Conservation (phyloP, 2,797 vertebrate species). For the Ispidina lecontei region DNA sequence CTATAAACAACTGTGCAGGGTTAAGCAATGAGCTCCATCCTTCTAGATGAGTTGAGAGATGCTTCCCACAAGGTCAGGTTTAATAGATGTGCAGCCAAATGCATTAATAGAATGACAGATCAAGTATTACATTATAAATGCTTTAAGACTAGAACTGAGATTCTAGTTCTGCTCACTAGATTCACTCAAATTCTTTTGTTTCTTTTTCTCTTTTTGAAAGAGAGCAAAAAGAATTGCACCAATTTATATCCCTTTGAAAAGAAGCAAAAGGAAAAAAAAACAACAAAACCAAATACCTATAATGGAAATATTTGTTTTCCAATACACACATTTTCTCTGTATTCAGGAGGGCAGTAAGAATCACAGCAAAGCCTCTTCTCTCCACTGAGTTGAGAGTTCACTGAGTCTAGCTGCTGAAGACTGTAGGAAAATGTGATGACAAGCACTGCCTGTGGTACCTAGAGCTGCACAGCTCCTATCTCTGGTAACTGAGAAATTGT, state of each 20-base stretch:
- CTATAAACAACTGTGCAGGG: background rate
- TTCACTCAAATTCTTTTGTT: background rate
- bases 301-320: background rate
- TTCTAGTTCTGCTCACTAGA: background rate
- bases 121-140: background rate
- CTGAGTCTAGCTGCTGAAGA: background rate
- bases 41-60: background rate
- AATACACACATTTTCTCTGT: background rate
- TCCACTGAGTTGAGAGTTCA: background rate
- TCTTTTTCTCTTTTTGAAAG: background rate
- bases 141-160: background rate
- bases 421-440: background rate
- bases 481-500: background rate
- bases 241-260: background rate
- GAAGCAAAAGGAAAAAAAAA: background rate
- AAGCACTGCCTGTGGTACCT: background rate
- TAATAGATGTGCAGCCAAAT: background rate
- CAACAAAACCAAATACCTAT: background rate
- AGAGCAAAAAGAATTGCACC: background rate
- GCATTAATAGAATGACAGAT: background rate
- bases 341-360: background rate
- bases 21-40: background rate
- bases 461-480: background rate
- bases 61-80: background rate
- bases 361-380: background rate